Evolutionary conservation across 2,797 vertebrate species (phyloP), one percentile per base, ranked within the genome.

Genomic region (Myioborus melanocephalus): DNA sequence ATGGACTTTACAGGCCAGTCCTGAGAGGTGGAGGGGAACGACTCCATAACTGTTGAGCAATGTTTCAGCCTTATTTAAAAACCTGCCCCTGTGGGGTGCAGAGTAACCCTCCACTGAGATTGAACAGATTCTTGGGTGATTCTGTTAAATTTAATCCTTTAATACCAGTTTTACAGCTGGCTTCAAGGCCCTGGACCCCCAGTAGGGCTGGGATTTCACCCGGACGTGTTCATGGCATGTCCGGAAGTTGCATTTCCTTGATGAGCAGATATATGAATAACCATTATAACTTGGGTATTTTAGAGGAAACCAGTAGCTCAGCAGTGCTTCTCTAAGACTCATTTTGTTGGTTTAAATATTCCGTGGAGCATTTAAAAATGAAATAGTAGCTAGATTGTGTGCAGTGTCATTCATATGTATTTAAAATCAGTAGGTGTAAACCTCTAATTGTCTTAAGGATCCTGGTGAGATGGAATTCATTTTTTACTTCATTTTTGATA

Each of bases 101-200:
- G 2, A 2, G 2, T 41, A n/a, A 24, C 20, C 1, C 0, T 20
- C 50, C 22, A 0, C 43, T 22, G 19, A 50, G 17, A 12, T 80
- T 63, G 64, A 50, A 10, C n/a, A 44, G 55, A 20, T 32, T 18
- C 1, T 5, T 10, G 60, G 24, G 14, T 0, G 2, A 5, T 76
- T 75, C 65, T 64, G 4, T 39, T 84, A 18, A 14, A 49, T 14
- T 52, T n/a, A 18, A 10, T 61, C 41, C 23, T 61, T 39, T 63
- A 59, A 16, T 41, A 8, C 9, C 9, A 3, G 55, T 53, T 75
- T 83, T 77, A 27, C 32, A 82, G 8, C 50, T 75, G 55, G 9
- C 14, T 64, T 59, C 32, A 13, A 50, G 87, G n/a, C 15, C 0
- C 0, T 8, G 39, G 65, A 34, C 27, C 60, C 39, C 18, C 37